phyloP scores from a whole-genome alignment of 2,888 invertebrate species.

The Pardosa pseudoannulata region DNA sequence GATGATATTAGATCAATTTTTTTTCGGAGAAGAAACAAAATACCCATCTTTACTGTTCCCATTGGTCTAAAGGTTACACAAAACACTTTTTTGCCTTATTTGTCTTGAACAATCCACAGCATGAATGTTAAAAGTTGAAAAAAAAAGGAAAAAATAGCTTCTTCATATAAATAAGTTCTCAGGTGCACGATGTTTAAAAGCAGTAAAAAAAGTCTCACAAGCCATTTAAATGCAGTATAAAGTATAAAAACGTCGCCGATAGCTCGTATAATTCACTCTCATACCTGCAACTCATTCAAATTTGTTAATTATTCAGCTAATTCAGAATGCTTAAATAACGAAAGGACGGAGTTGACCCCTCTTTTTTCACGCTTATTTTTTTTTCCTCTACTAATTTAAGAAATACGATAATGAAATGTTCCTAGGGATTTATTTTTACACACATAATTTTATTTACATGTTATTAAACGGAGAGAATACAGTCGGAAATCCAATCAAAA shows the following conservation, averaged over 20 bases:
- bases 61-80: constrained; percentile 69
- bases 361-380: neutral
- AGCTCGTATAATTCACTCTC: neutral
- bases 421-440: too few species aligned
- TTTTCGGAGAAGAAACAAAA: constrained; percentile 45
- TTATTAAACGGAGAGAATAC: too few species aligned
- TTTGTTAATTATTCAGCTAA: constrained; percentile 5
- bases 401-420: neutral
- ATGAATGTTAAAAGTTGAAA: constrained; percentile 37
- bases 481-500: too few species aligned
- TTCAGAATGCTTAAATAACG: neutral
- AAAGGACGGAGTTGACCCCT: neutral
- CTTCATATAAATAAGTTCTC: constrained; percentile 54
- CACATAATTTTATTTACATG: neutral
- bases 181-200: neutral
- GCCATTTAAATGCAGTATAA: constrained; percentile 10
- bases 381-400: neutral
- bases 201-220: neutral
- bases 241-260: neutral
- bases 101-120: constrained; percentile 58
- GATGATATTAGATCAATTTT: constrained; percentile 67
- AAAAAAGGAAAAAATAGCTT: constrained; percentile 22
- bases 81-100: constrained; percentile 55
- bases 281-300: neutral
- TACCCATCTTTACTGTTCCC: constrained; percentile 61